Conservation (phyloP, 2,113 vertebrate species). For the Vicugna pacos region DNA sequence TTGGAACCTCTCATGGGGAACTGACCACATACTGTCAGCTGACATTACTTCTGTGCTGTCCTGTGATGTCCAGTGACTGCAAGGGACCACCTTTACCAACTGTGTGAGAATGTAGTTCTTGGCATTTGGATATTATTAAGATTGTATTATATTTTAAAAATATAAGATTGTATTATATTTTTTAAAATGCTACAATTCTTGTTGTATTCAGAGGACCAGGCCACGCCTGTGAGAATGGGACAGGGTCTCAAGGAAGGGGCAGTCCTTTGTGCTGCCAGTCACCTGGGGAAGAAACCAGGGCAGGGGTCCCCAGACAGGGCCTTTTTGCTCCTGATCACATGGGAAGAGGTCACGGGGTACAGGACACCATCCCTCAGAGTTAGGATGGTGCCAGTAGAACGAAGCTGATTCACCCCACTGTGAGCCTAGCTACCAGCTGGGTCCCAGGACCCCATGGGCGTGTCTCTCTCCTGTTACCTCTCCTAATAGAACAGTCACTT, state of each 20-base stretch:
- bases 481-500: not conserved
- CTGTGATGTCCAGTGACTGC: rapidly evolving
- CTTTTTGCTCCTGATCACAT: not conserved
- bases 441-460: not conserved
- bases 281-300: not conserved
- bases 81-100: not conserved
- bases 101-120: not conserved
- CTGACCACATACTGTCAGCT: not conserved
- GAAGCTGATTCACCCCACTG: not conserved
- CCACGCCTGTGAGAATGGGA: rapidly evolving
- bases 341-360: not conserved
- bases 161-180: not conserved
- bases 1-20: not conserved
- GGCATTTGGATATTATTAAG: not conserved
- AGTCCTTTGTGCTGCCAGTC: not conserved
- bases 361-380: not conserved
- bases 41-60: not conserved
- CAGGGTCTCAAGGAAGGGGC: not conserved
- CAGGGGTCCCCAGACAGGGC: not conserved
- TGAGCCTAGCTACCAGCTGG: not conserved
- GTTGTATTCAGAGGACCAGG: not conserved
- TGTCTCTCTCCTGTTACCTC: not conserved
- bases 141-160: not conserved
- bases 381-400: no score
- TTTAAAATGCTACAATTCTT: not conserved